Percentiles rank a stretch among this genome's conserved stretches.
phyloP scores from a whole-genome alignment of 2,888 invertebrate species.

The Drosophila birchii region DNA sequence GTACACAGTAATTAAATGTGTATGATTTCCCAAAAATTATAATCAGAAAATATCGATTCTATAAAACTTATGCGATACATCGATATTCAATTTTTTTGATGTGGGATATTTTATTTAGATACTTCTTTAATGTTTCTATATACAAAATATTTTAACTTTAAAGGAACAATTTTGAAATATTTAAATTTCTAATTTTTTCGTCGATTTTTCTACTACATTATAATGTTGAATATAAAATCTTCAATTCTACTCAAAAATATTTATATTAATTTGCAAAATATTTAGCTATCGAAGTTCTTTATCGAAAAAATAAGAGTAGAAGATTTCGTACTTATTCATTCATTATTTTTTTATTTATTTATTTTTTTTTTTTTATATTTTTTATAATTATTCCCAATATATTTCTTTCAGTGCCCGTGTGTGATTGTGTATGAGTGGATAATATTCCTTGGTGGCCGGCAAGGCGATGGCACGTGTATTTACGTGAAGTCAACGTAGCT shows the following conservation, averaged over 20 bases:
- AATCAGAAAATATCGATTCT: background rate
- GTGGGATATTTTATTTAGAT: background rate
- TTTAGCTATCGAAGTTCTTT: background rate
- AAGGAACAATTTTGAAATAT: background rate
- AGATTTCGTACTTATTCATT: background rate
- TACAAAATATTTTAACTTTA: too few species aligned
- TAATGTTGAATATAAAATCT: background rate
- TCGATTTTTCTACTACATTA: too few species aligned
- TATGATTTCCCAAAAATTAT: too few species aligned
- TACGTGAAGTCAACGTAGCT: constrained; percentile 52
- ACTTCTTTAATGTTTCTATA: too few species aligned
- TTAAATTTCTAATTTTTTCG: background rate
- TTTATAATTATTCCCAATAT: background rate
- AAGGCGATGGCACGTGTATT: constrained; percentile 63
- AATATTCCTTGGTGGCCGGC: constrained; percentile 48
- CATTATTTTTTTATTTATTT: too few species aligned
- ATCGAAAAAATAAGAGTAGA: background rate
- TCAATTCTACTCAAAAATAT: background rate
- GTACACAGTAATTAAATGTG: constrained; percentile 5
- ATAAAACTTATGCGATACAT: background rate
- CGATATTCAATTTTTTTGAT: background rate
- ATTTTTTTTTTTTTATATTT: background rate
- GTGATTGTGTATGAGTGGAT: constrained; percentile 22
- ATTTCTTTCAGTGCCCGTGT: constrained; percentile 7
- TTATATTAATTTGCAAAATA: background rate